phyloP scores from a whole-genome alignment of 2,888 invertebrate genomes.

The Coenonympha arcania region DNA sequence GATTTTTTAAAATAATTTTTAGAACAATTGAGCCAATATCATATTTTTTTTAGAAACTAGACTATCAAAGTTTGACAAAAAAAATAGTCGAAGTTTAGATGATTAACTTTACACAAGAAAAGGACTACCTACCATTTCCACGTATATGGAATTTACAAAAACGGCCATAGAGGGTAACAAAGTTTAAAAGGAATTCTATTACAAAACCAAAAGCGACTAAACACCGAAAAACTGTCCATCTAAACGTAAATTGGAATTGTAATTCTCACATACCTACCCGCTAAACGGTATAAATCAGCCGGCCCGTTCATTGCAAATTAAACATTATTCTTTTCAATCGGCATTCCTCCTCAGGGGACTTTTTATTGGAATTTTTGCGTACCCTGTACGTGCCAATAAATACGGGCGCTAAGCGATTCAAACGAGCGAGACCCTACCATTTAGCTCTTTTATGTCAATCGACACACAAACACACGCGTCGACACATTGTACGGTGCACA shows the following conservation, averaged over 20 bases:
- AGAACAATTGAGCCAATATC: too few species aligned
- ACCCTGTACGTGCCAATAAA: conserved; percentile 72
- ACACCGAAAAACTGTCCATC: conserved; percentile 13
- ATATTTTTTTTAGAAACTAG: too few species aligned
- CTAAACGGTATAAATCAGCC: conserved; percentile 48
- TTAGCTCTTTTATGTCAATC: conserved; percentile 67
- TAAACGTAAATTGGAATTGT: conserved; percentile 18
- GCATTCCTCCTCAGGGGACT: conserved; percentile 54
- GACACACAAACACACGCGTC: conserved; percentile 37
- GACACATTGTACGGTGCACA: conserved; percentile 6
- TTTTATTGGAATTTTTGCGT: conserved; percentile 73
- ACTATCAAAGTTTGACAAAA: too few species aligned
- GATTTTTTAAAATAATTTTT: too few species aligned
- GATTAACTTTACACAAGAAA: too few species aligned
- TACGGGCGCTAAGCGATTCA: conserved; percentile 53
- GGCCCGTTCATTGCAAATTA: conserved; percentile 61
- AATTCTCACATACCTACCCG: conserved; percentile 24
- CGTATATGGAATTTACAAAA: too few species aligned
- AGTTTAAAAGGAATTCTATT: neutral
- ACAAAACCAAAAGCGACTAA: neutral
- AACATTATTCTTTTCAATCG: conserved; percentile 69
- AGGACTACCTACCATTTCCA: too few species aligned
- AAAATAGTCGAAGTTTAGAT: too few species aligned
- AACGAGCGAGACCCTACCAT: conserved; percentile 58
- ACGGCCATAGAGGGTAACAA: too few species aligned